These are phyloP conservation scores for Phaethon lepturus DNA, from an alignment of 2,113 vertebrate genomes.

Conservation along the genomic window DNA sequence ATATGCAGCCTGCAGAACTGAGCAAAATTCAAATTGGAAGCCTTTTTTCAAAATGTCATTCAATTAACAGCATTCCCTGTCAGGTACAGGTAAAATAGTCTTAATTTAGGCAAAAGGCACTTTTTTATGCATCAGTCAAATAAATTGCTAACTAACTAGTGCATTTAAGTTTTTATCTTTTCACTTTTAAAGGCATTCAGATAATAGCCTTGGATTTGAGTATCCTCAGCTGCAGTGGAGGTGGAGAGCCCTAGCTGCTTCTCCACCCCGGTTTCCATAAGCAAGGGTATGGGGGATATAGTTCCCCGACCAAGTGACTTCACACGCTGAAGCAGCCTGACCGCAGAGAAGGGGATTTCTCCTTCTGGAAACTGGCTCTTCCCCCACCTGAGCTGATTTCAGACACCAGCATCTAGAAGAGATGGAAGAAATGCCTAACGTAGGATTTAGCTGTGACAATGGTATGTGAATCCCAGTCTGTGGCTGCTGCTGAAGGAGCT, in stretches of 20 bases:
- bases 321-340: neutral
- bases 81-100: neutral
- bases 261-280: neutral
- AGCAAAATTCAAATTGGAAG: neutral
- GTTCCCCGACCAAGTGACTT: neutral
- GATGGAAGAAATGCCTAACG: neutral
- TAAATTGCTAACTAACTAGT: constrained; percentile 6
- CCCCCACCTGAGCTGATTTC: neutral
- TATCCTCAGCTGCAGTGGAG: neutral
- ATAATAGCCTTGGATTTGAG: neutral
- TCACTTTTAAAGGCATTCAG: neutral
- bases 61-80: neutral
- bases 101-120: neutral
- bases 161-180: neutral
- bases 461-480: neutral
- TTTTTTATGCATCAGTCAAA: neutral
- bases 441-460: neutral
- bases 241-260: neutral
- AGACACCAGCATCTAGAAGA: neutral
- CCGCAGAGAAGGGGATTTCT: neutral
- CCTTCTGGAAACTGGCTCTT: neutral
- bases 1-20: neutral
- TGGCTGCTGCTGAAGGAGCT: neutral
- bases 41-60: neutral
- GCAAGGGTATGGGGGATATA: neutral